Conservation (phyloP, 2,797 vertebrate genomes). For the Pseudomugil tenellus region DNA sequence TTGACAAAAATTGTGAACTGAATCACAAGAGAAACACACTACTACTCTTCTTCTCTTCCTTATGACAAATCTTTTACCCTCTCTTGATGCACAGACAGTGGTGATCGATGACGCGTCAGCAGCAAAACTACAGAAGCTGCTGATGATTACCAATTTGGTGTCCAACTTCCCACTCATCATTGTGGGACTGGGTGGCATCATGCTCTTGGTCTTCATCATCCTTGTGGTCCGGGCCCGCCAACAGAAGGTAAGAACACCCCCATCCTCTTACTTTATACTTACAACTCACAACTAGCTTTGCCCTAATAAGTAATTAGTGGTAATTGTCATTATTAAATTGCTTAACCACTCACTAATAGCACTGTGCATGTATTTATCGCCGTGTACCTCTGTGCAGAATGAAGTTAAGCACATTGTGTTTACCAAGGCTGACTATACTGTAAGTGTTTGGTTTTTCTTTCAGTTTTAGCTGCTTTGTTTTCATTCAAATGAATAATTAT, state of each 20-base stretch:
- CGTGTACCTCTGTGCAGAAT: constrained; percentile 66
- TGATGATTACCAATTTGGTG: constrained; percentile 69
- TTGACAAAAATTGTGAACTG: not conserved
- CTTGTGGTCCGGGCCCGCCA: constrained; percentile 57
- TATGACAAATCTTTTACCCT: not conserved
- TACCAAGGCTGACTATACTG: constrained; percentile 71
- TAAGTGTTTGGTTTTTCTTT: constrained; percentile 58
- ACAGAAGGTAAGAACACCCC: constrained; percentile 76
- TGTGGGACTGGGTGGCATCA: constrained; percentile 73
- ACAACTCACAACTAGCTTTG: constrained; percentile 21
- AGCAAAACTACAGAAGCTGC: constrained; percentile 73
- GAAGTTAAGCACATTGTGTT: constrained; percentile 75
- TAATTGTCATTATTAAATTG: constrained; percentile 19
- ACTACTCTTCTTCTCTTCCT: not conserved
- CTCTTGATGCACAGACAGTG: constrained; percentile 71
- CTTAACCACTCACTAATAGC: constrained; percentile 37
- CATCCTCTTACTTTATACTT: not conserved
- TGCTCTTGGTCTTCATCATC: constrained; percentile 73
- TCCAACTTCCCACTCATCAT: constrained; percentile 80
- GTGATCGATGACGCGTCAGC: constrained; percentile 82
- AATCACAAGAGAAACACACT: not conserved
- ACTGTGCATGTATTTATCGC: constrained; percentile 49
- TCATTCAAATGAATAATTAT: not conserved
- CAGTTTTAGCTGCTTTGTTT: constrained; percentile 19
- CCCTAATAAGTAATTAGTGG: constrained; percentile 12